These are phyloP conservation scores for Mola mola DNA, from an alignment of 2,113 vertebrate species.

Conservation along the genomic window DNA sequence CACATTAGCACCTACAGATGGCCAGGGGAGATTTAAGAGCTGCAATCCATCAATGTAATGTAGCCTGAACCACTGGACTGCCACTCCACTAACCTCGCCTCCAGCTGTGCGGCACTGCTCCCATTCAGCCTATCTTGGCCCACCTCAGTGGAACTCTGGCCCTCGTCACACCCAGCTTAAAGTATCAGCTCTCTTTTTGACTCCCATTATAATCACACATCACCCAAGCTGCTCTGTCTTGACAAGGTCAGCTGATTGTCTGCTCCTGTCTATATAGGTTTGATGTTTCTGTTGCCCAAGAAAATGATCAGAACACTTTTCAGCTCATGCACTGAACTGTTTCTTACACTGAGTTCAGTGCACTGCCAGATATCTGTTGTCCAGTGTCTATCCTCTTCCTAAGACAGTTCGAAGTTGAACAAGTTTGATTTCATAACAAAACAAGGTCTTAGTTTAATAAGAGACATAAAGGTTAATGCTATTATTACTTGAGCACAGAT, in stretches of 20 bases:
- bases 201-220: slow-evolving; percentile 42
- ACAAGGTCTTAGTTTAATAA: slow-evolving; percentile 36
- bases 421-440: slow-evolving; percentile 27
- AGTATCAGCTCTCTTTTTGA: slow-evolving; percentile 25
- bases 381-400: slow-evolving; percentile 30
- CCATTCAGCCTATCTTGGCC: slow-evolving; percentile 42
- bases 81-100: slow-evolving; percentile 57
- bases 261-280: slow-evolving; percentile 1
- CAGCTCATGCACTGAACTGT: not conserved
- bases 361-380: slow-evolving; percentile 46
- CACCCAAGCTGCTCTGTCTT: slow-evolving; percentile 10
- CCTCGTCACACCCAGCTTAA: slow-evolving; percentile 11
- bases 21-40: slow-evolving; percentile 76
- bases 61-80: slow-evolving; percentile 64
- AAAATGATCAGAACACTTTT: slow-evolving; percentile 20
- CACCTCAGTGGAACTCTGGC: slow-evolving; percentile 49
- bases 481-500: slow-evolving; percentile 19
- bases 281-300: slow-evolving; percentile 12
- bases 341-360: slow-evolving; percentile 20
- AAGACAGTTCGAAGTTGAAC: slow-evolving; percentile 23
- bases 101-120: slow-evolving; percentile 49
- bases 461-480: slow-evolving; percentile 34
- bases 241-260: slow-evolving; percentile 18
- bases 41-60: slow-evolving; percentile 78
- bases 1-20: slow-evolving; percentile 78